Base-by-base conservation (phyloP, 2,797 vertebrate species). In the Sebastes trivittatus region DNA sequence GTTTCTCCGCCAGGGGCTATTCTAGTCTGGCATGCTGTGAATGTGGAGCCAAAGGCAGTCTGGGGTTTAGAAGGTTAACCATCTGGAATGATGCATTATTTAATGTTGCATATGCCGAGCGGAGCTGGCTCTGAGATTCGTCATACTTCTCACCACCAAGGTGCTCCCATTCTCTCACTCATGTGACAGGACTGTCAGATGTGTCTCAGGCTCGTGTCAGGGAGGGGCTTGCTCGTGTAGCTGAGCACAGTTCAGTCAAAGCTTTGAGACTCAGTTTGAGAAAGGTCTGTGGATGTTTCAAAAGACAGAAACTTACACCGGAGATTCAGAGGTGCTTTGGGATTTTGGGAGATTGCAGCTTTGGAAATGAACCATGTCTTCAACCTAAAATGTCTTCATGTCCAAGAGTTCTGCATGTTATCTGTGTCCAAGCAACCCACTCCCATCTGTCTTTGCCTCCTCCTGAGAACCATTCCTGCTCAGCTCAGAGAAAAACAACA, bases 61-160 rank as follows among this genome's bases (percentile, higher is more conserved):
- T 83, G 85, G 88, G 87, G 71, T 86, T 81, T 82, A 65, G 72
- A 86, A 85, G 85, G 88, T 88, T 80, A 90, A 90, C 93, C 94
- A 93, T 94, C 93, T 94, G 93, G 89, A 86, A 71, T 22, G 78
- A 38, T 94, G 87, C 93, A 95, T 95, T 94, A 95, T 95, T 95
- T 88, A 95, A 88, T 38, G 75, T 61, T 80, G 81, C 93, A 91
- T 94, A 94, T 94, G 93, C 75, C 46, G 80, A 80, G 81, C 85
- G 85, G 88, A 88, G 86, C 82, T 83, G 88, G 75, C 87, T 82
- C 65, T 30, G 38, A 52, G 82, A 77, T 81, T 78, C 23, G 27
- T 82, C 75, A 81, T 22, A n/a, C 72, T 71, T 76, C 70, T 74
- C 63, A 25, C 71, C 75, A 58, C 74, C 68, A 69, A 84, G 83